Conservation (phyloP, 2,113 vertebrate genomes). For the Acanthisitta chloris region DNA sequence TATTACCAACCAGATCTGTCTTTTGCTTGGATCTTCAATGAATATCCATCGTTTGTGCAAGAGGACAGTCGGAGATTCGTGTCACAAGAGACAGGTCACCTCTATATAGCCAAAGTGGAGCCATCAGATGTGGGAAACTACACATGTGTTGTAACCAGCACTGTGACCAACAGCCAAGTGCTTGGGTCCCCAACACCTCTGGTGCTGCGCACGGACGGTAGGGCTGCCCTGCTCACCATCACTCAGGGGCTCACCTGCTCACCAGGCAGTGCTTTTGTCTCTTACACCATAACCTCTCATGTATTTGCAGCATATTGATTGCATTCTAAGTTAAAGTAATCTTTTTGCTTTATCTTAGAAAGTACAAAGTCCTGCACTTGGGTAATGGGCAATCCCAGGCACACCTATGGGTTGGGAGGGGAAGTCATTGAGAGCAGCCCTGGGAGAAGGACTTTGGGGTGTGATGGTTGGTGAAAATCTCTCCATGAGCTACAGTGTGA, state of each 20-base stretch:
- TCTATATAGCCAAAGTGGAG: slow-evolving; percentile 94
- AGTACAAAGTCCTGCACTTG: no score
- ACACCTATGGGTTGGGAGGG: no score
- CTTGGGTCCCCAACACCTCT: slow-evolving; percentile 89
- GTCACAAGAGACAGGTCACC: slow-evolving; percentile 92
- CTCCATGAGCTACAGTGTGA: no score
- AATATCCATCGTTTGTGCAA: slow-evolving; percentile 87
- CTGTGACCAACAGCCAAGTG: slow-evolving; percentile 73
- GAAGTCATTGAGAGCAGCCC: no score
- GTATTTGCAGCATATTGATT: neutral
- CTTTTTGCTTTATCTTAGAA: no score
- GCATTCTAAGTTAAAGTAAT: no score
- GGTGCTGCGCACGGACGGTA: slow-evolving; percentile 90
- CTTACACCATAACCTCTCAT: accelerated
- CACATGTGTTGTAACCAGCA: slow-evolving; percentile 89
- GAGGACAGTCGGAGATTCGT: slow-evolving; percentile 91
- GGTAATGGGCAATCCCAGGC: no score
- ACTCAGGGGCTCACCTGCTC: no score
- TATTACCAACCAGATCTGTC: slow-evolving; percentile 75
- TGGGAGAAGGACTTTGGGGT: no score
- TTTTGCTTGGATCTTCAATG: slow-evolving; percentile 95
- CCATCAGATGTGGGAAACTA: slow-evolving; percentile 92
- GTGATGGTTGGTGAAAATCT: no score
- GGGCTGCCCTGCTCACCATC: no score
- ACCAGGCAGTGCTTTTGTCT: accelerated